These are phyloP conservation scores for Edolisoma coerulescens DNA, from an alignment of 2,113 vertebrate species.

Conservation along the genomic window DNA sequence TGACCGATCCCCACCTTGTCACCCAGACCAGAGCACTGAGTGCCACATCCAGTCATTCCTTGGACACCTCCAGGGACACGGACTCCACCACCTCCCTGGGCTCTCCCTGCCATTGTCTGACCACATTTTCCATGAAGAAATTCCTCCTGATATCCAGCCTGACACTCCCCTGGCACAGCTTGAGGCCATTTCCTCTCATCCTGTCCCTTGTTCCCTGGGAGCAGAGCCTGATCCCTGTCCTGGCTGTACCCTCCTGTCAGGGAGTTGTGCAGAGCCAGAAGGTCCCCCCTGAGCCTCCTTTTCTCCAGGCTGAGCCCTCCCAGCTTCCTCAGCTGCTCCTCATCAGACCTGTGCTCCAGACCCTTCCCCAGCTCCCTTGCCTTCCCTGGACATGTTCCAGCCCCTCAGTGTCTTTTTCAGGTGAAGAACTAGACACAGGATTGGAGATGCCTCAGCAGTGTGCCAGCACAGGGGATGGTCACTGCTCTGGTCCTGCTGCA, in stretches of 20 bases:
- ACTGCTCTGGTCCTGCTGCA: neutral
- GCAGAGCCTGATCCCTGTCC: fast-evolving
- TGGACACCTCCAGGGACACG: neutral
- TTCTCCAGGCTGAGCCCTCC: neutral
- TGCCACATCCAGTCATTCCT: fast-evolving
- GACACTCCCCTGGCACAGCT: neutral
- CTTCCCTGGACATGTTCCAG: neutral
- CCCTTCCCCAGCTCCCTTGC: neutral
- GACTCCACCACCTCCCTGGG: neutral
- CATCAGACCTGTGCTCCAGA: neutral
- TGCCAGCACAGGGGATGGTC: neutral
- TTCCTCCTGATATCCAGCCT: neutral
- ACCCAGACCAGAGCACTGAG: neutral
- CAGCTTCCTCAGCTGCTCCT: neutral
- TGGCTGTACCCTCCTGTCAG: neutral
- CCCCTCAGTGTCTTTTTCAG: neutral
- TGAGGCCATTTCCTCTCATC: neutral
- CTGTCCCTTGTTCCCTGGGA: neutral
- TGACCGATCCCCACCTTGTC: neutral
- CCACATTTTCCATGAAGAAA: fast-evolving
- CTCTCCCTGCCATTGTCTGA: neutral
- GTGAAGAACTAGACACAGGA: too few species aligned
- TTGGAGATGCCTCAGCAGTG: neutral
- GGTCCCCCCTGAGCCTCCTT: neutral
- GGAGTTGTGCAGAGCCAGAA: neutral